Percentiles rank a stretch among this genome's conserved stretches.
Evolutionary conservation across 2,113 vertebrate genomes (phyloP).

Genomic region (Chaetodon trifascialis): DNA sequence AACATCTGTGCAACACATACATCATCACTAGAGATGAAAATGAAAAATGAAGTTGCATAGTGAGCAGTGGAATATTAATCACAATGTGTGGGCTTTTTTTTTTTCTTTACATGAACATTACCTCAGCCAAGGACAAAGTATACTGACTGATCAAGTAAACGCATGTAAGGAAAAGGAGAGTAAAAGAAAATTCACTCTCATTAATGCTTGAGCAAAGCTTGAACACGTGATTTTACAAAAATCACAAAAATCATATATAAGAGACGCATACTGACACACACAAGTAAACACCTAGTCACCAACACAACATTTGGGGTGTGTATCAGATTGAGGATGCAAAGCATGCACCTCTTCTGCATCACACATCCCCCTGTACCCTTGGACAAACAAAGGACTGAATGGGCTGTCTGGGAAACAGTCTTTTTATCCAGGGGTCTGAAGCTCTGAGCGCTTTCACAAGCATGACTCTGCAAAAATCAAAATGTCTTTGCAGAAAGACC

Average conservation of each 20-base stretch:
- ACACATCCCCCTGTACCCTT: constrained; percentile 18
- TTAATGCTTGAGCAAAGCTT: not conserved
- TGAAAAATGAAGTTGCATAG: too few species aligned
- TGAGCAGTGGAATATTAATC: not conserved
- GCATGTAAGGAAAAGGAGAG: not conserved
- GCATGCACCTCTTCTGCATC: constrained; percentile 25
- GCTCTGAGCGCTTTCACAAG: constrained; percentile 39
- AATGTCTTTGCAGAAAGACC: constrained; percentile 30
- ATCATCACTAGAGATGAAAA: not conserved
- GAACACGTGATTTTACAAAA: not conserved
- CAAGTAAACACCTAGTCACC: not conserved
- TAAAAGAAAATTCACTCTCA: not conserved
- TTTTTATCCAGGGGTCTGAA: constrained; percentile 26
- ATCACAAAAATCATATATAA: not conserved
- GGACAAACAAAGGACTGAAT: constrained; percentile 54
- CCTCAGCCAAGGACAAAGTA: not conserved
- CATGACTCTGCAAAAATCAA: constrained; percentile 69
- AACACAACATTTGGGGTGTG: not conserved
- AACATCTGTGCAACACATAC: not conserved
- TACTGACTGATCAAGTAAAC: not conserved
- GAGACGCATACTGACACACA: not conserved
- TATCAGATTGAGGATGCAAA: constrained; percentile 31
- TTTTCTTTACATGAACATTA: not conserved
- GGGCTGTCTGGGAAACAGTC: constrained; percentile 9
- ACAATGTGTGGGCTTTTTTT: not conserved